Evolutionary conservation across 2,888 invertebrate species (phyloP).

Genomic region (Agrilus mali): DNA sequence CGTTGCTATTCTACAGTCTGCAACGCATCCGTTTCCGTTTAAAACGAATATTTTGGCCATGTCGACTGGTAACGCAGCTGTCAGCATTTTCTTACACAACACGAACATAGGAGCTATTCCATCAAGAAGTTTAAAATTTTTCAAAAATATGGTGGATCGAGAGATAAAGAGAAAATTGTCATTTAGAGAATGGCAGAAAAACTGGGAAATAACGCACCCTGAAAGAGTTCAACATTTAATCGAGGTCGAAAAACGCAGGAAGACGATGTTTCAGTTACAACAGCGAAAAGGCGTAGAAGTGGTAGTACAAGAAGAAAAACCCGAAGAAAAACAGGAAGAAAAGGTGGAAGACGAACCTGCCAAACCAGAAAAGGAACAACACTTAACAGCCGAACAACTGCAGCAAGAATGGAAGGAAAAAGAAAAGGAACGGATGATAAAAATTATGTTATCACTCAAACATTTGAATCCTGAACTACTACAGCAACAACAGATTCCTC

Average conservation of each 20-base stretch:
- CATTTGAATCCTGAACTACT: constrained; percentile 47
- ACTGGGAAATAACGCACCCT: too few relatives aligned
- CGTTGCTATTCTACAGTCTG: too few relatives aligned
- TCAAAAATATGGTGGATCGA: constrained; percentile 38
- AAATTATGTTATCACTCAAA: constrained; percentile 49
- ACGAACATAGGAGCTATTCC: constrained; percentile 22
- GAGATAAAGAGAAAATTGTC: constrained; percentile 40
- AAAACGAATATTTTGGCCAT: constrained; percentile 51
- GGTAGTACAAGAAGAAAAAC: constrained; percentile 23
- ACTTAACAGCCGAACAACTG: constrained; percentile 24
- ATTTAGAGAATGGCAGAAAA: constrained; percentile 39
- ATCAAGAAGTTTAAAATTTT: constrained; percentile 16
- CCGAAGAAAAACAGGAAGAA: constrained; percentile 10
- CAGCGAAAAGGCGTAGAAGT: constrained; percentile 9
- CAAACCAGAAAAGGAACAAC: constrained; percentile 12
- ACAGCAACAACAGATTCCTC: constrained; percentile 46
- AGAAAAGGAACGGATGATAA: constrained; percentile 51
- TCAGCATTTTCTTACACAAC: constrained; percentile 44
- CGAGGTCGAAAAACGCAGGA: constrained; percentile 21
- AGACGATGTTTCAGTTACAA: constrained; percentile 20
- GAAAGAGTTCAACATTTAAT: constrained; percentile 14
- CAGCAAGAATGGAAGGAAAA: constrained; percentile 48
- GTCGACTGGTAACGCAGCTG: constrained; percentile 54
- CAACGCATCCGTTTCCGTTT: constrained; percentile 39
- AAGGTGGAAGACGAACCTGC: constrained; percentile 8